A percentile compares a stretch with the other conserved stretches of the same genome.
phyloP scores from a whole-genome alignment of 2,113 vertebrate species.

The Colinus virginianus region DNA sequence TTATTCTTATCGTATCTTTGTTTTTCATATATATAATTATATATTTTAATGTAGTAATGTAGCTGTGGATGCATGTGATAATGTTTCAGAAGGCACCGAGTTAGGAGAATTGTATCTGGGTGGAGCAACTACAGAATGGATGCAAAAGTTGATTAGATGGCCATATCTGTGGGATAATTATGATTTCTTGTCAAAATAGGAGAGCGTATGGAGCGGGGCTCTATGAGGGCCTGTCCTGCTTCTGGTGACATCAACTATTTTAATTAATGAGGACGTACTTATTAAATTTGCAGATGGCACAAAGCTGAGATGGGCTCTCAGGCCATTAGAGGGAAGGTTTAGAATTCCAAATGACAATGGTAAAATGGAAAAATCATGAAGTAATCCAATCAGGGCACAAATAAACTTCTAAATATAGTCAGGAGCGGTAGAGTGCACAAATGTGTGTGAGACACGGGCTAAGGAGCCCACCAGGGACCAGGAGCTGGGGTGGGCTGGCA shows the following conservation, averaged over 20 bases:
- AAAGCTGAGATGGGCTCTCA: not conserved
- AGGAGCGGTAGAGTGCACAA: fast-evolving
- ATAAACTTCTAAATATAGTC: not conserved
- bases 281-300: not conserved
- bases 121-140: not conserved
- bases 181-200: not conserved
- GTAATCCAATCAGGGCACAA: not conserved
- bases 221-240: not conserved
- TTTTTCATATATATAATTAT: not conserved
- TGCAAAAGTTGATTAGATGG: not conserved
- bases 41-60: not conserved
- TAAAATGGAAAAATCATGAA: not conserved
- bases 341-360: not conserved
- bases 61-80: not conserved
- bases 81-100: not conserved
- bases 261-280: not conserved
- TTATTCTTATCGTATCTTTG: no score
- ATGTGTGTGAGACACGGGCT: fast-evolving
- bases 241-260: not conserved
- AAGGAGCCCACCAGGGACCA: fast-evolving
- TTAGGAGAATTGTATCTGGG: not conserved
- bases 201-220: not conserved
- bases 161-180: not conserved
- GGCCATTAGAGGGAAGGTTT: not conserved
- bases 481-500: not conserved